Evolutionary conservation across 2,797 vertebrate genomes (phyloP), one percentile per base, ranked within the genome.

Genomic region (Ctenosaura bakeri): DNA sequence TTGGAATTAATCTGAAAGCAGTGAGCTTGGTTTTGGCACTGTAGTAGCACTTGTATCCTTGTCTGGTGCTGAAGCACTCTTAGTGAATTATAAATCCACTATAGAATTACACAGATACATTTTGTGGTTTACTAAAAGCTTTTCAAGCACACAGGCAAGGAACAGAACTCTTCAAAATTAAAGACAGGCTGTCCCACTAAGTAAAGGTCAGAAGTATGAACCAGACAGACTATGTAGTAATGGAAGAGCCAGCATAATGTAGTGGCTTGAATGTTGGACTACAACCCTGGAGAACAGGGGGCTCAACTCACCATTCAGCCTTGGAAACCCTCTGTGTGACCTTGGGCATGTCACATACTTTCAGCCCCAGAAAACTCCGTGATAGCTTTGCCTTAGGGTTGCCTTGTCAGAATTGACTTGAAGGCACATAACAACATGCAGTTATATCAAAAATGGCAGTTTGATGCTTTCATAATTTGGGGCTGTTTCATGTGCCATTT

Each of bases 71-170:
- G 71, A 9, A 5, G 0, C 38, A 64, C 10, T 24, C 42, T 77
- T 56, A 0, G 0, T 50, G 64, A 62, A 84, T 81, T 69, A 84
- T 16, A 35, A 87, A 84, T 35, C n/a, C 20, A 8, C 46, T 76
- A 22, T 32, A 84, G 32, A 80, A 84, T 86, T 90, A 62, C 46
- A 87, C 1, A 32, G 54, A 46, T 73, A 12, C 50, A n/a, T 78
- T 88, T 90, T 87, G 50, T 18, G 81, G 46, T 10, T n/a, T 73
- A 52, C 10, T 62, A 69, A 24, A 59, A 71, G 12, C 52, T 56
- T 88, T 80, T 18, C 42, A 71, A 62, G 78, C 79, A 82, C 52
- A 56, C 38, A 86, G 62, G 62, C 74, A 81, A 86, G 50, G 38
- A 79, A 81, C 8, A 80, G 6, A 54, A 22, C 14, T 73, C 18